Percentiles rank a stretch among this genome's conserved stretches.
Evolutionary conservation across 64 coral and sea anemone genomes (phyloP).

Genomic region (Exaiptasia diaphana): DNA sequence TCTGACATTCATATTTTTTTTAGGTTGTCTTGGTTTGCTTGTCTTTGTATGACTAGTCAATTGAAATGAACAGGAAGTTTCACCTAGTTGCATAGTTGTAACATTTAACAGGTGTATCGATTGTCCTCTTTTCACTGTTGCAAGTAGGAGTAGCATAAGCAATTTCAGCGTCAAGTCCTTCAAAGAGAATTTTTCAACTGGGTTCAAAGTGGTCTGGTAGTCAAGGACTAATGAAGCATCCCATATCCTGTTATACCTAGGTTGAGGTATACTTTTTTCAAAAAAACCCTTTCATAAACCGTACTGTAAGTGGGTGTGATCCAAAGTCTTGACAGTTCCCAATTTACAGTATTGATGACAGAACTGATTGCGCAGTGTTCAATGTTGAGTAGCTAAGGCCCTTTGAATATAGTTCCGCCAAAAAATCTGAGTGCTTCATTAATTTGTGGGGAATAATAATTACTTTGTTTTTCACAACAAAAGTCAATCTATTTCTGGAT

Average conservation of each 20-base stretch:
- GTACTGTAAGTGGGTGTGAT: background rate
- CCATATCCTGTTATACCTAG: slow-evolving; percentile 21
- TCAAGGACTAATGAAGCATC: background rate
- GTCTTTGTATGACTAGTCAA: slow-evolving; percentile 11
- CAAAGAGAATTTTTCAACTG: background rate
- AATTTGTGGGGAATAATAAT: slow-evolving; percentile 43
- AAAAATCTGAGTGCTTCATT: slow-evolving; percentile 16
- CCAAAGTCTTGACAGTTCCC: slow-evolving; percentile 22
- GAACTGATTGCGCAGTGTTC: slow-evolving; percentile 39
- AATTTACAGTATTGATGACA: slow-evolving; percentile 38
- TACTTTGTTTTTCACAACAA: slow-evolving; percentile 38
- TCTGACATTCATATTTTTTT: slow-evolving; percentile 2
- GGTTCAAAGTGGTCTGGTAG: slow-evolving; percentile 13
- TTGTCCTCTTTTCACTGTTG: background rate
- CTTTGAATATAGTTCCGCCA: background rate
- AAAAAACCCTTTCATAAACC: slow-evolving; percentile 32
- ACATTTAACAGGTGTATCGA: slow-evolving; percentile 14
- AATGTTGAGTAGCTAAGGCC: slow-evolving; percentile 17
- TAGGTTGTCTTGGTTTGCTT: slow-evolving; percentile 2
- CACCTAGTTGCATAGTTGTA: background rate
- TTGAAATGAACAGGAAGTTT: background rate
- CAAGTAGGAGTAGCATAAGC: background rate
- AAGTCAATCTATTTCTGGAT: slow-evolving; percentile 18
- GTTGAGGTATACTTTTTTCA: background rate
- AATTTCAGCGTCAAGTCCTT: slow-evolving; percentile 36